Base-by-base conservation (phyloP, 2,113 vertebrate species). In the Gadus chalcogrammus region DNA sequence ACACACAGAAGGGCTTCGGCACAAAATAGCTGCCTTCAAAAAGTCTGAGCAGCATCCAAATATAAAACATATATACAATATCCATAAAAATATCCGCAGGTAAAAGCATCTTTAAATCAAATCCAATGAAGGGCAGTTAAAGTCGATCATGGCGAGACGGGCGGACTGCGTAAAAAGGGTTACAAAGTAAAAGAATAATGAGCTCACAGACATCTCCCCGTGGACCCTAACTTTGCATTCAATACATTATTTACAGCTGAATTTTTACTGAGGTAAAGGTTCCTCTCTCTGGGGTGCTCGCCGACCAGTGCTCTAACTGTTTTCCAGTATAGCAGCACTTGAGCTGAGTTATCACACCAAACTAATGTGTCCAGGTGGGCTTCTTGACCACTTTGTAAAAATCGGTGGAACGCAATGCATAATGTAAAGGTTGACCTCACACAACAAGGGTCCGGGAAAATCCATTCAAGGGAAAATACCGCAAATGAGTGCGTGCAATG, bases 191-290 rank as follows among this genome's bases (percentile, higher is more conserved):
- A 88, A 87, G 82, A 85, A 82, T 89, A 91, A 91, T 88, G 85
- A 91, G 88, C 80, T 82, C 80, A 80, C 85, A 84, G 83, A 81
- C 75, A 75, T 85, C 83, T 90, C 89, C 87, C 89, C 0, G 48
- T 76, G 82, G 89, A 89, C 87, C 85, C 87, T 83, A 90, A 90
- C 86, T 89, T 91, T 90, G 87, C 88, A 90, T 89, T 84, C 89
- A 87, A 91, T 91, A 88, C 88, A 90, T 91, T 91, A 91, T 91
- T 91, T 91, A 91, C 88, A 80, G 81, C 85, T 77, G 88, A 83
- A 78, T 89, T 89, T 88, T 88, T 86, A 88, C 87, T 72, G 85
- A 81, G 84, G 82, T 85, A 88, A 87, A 83, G 85, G 87, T 84
- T 89, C 83, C 86, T 89, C 85, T 88, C 85, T 76, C 66, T 9